Conservation (phyloP, 2,797 vertebrate genomes). For the Acropternis orthonyx region DNA sequence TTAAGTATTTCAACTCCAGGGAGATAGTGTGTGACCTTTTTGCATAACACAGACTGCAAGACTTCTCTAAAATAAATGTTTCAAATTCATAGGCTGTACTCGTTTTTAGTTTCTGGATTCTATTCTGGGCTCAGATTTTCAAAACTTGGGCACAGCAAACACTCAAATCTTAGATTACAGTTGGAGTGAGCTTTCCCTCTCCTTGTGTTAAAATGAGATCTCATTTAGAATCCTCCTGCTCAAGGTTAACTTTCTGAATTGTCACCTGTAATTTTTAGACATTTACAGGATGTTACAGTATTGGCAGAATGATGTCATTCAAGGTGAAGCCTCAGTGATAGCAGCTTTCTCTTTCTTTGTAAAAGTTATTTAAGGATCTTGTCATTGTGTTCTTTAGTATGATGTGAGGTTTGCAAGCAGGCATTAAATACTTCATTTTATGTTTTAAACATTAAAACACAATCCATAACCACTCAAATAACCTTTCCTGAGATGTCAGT, state of each 20-base stretch:
- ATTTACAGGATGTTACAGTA: background rate
- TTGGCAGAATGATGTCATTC: background rate
- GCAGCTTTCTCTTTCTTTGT: background rate
- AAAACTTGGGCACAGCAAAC: background rate
- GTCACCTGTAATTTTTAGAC: background rate
- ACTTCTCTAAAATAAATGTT: background rate
- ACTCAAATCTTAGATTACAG: background rate
- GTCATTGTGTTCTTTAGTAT: background rate
- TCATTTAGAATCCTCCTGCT: background rate
- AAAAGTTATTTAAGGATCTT: background rate
- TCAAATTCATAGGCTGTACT: background rate
- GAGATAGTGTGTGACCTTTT: background rate
- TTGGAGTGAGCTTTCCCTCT: background rate
- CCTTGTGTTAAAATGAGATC: background rate
- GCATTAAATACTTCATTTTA: background rate
- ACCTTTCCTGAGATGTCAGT: constrained; percentile 3
- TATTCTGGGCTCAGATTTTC: constrained; percentile 14
- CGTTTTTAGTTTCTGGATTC: constrained; percentile 43
- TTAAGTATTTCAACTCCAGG: background rate
- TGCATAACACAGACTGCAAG: background rate
- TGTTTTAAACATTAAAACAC: constrained; percentile 11
- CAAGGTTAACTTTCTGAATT: background rate
- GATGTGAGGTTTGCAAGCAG: background rate
- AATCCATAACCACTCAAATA: background rate
- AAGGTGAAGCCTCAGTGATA: background rate